Evolutionary conservation across 2,797 vertebrate species (phyloP), one percentile per base, ranked within the genome.

Genomic region (Rhyacichthys aspro): DNA sequence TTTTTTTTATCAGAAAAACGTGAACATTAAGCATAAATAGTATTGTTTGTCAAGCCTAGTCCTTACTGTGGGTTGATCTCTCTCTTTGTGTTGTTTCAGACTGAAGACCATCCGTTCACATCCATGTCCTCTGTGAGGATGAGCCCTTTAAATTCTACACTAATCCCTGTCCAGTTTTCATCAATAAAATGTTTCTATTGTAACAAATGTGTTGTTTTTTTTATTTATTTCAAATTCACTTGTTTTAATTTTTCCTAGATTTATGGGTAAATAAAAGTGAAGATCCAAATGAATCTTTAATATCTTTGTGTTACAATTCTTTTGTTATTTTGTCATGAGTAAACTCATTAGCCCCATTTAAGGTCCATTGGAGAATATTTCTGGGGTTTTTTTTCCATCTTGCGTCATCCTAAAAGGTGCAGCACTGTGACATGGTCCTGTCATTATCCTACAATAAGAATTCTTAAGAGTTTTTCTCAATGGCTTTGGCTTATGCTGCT

Each of bases 81-180:
- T 39, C 14, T 32, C n/a, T 28, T 15, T 42, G 0, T 45, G 33
- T 37, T 71, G 18, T 53, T 33, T 10, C 68, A 93, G 91, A 72
- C 74, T 93, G 17, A 91, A 90, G 64, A 80, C n/a, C 19, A n/a
- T 90, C 7, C 66, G 41, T 11, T 83, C 84, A 3, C 77, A 55
- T 39, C 68, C 83, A 10, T 65, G 72, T 87, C 87, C 88, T 89
- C 89, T 42, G 65, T 84, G 88, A 90, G 87, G 88, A 83, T 44
- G 2, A 33, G 8, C 37, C 17, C 7, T 59, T 67, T 43, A 74
- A 28, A 79, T 92, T 90, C 75, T 91, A 32, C 77, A 70, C 0
- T 11, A 87, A 85, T 45, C 82, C 81, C 64, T 49, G 43, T 42
- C n/a, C 33, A 91, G 12, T 37, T 55, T 55, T 8, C 0, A 43